These are phyloP conservation scores for Hippocampus comes DNA, from an alignment of 2,113 vertebrate species.

Conservation along the genomic window DNA sequence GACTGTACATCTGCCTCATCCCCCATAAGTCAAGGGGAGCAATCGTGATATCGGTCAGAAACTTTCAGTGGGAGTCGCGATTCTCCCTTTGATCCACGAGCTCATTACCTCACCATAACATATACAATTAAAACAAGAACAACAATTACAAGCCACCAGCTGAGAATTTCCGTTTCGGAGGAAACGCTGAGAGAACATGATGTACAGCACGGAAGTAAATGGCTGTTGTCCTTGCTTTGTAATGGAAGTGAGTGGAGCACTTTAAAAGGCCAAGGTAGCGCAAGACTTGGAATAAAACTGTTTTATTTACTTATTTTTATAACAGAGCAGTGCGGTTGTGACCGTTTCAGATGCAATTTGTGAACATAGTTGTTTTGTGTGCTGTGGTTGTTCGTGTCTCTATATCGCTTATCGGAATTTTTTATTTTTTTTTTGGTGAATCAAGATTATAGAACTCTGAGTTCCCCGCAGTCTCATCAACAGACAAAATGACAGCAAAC, in stretches of 20 bases:
- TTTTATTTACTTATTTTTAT: slow-evolving; percentile 1
- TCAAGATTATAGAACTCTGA: no score
- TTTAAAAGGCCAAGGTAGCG: slow-evolving; percentile 23
- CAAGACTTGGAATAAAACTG: slow-evolving; percentile 24
- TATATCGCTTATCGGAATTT: no score
- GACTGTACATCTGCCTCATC: slow-evolving; percentile 2
- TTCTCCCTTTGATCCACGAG: slow-evolving; percentile 56
- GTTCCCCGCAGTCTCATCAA: no score
- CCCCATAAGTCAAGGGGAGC: slow-evolving; percentile 5
- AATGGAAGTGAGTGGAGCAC: slow-evolving; percentile 25
- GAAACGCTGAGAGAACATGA: slow-evolving; percentile 11
- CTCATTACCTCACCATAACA: slow-evolving; percentile 66
- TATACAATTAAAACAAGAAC: slow-evolving; percentile 61
- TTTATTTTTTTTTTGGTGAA: no score
- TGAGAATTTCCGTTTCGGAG: slow-evolving; percentile 20
- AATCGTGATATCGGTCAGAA: slow-evolving; percentile 51
- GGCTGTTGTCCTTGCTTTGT: slow-evolving; percentile 28
- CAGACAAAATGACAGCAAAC: no score
- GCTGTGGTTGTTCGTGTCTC: background rate
- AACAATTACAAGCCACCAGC: slow-evolving; percentile 53
- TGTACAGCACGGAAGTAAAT: background rate
- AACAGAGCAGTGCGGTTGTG: background rate
- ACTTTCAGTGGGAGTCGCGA: slow-evolving; percentile 50
- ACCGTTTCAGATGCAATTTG: slow-evolving; percentile 6
- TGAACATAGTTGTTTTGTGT: slow-evolving; percentile 17